These are phyloP conservation scores for Macaca mulatta DNA, from an alignment of 2,113 vertebrate species.

Conservation along the genomic window DNA sequence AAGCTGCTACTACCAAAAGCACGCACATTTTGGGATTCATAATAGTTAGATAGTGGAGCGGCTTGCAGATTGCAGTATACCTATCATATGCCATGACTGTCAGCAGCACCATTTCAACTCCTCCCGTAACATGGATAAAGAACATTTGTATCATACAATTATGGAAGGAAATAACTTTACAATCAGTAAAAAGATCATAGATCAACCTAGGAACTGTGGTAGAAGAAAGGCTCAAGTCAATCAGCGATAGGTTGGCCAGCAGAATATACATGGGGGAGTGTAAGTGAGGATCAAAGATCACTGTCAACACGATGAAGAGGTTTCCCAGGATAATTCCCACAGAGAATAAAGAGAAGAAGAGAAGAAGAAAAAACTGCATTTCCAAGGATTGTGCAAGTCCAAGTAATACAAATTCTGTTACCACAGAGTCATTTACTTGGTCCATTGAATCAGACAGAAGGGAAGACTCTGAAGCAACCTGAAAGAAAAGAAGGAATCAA, in stretches of 20 bases:
- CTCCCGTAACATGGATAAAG: conserved; percentile 77
- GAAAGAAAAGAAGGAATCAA: not conserved
- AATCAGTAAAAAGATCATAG: conserved; percentile 61
- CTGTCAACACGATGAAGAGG: conserved; percentile 63
- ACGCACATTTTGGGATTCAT: conserved; percentile 63
- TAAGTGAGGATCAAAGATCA: conserved; percentile 58
- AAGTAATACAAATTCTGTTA: conserved; percentile 72
- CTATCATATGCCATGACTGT: conserved; percentile 74
- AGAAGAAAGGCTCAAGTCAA: conserved; percentile 75
- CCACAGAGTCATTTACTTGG: conserved; percentile 55
- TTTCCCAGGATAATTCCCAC: conserved; percentile 75
- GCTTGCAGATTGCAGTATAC: conserved; percentile 73
- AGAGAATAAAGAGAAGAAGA: conserved; percentile 66
- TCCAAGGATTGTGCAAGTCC: conserved; percentile 62
- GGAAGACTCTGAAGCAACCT: not conserved
- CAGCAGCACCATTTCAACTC: conserved; percentile 71
- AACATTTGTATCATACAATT: conserved; percentile 76
- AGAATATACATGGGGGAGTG: conserved; percentile 77
- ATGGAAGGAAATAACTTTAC: conserved; percentile 66
- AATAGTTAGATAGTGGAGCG: conserved; percentile 69
- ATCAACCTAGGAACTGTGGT: conserved; percentile 74
- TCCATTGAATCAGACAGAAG: conserved; percentile 57
- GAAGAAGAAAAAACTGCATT: conserved; percentile 56
- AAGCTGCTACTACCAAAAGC: conserved; percentile 44
- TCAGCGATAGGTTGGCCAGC: conserved; percentile 71